These are phyloP conservation scores for Drymodes brunneopygia DNA, from an alignment of 2,113 vertebrate genomes.

Conservation along the genomic window DNA sequence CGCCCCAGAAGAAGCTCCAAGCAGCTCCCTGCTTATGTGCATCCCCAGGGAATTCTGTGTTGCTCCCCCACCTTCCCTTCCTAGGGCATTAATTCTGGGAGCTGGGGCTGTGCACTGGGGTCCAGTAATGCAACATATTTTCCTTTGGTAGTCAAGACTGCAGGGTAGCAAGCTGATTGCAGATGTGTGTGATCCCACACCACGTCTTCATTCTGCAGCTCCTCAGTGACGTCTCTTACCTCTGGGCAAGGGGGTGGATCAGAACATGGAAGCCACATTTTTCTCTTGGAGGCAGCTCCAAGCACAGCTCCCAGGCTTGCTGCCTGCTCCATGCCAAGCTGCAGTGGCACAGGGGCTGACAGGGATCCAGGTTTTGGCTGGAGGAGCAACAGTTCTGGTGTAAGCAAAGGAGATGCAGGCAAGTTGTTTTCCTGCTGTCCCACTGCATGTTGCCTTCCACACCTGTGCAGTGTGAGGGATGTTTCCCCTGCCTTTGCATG, in stretches of 20 bases:
- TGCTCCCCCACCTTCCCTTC: background rate
- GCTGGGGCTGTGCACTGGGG: background rate
- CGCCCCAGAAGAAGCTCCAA: background rate
- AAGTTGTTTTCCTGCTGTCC: background rate
- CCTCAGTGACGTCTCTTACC: background rate
- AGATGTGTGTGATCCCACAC: background rate
- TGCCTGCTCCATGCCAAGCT: background rate
- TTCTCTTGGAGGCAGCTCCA: background rate
- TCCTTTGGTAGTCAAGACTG: background rate
- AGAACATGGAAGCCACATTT: background rate
- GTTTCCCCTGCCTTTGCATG: background rate
- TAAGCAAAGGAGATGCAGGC: rapidly evolving
- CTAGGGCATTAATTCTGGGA: background rate
- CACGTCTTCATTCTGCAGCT: background rate
- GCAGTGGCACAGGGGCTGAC: background rate
- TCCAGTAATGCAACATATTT: background rate
- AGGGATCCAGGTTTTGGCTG: background rate
- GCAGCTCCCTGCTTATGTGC: background rate
- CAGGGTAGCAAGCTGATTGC: background rate
- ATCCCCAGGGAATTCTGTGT: background rate
- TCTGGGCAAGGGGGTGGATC: background rate
- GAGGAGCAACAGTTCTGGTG: background rate
- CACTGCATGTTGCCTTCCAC: background rate
- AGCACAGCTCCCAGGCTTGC: background rate
- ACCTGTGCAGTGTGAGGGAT: background rate